Evolutionary conservation across 2,113 vertebrate species (phyloP), one percentile per base, ranked within the genome.

Genomic region (Edolisoma coerulescens): DNA sequence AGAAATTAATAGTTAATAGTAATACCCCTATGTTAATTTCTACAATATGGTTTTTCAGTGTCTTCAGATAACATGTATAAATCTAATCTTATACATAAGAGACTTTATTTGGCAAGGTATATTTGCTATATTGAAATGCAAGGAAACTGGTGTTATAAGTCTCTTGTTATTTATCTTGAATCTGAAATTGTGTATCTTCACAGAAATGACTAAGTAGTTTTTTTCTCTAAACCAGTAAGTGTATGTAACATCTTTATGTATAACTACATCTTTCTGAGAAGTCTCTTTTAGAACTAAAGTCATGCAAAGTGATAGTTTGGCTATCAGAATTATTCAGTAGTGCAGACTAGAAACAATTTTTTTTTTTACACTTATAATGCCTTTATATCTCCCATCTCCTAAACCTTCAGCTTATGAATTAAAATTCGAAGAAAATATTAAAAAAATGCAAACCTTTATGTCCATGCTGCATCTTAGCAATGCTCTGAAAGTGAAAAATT

Each of bases 231-330:
- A 56, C 4, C 4, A 21, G 6, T 2, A 53, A 41, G 20, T 16
- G 0, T 21, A 13, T 27, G 1, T 22, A 37, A 16, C 12, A 28
- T 16, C 3, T 33, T 50, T 52, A 45, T 1, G 0, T 13, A 10
- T 23, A 35, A 16, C 18, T 68, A 19, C 1, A 4, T 17, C 27
- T 64, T 80, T 68, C 30, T 76, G 9, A 73, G 44, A 88, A 83
- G 18, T 15, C 6, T 76, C 2, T 71, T 67, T 50, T 32, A 53
- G 13, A 75, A 41, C 3, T 60, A 57, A n/a, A 33, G 45, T 37
- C 6, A 64, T 27, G 6, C 11, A 64, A 64, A 76, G 13, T 45
- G 28, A 80, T 52, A n/a, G 3, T 76, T 77, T 35, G 39, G 11
- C 42, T 86, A 22, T 57, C 28, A 59, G 8, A 77, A 10, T 2